Percentiles rank a stretch among this genome's conserved stretches.
phyloP scores from a whole-genome alignment of 2,888 invertebrate genomes.

The Imbricaverruca yamaguchii region DNA sequence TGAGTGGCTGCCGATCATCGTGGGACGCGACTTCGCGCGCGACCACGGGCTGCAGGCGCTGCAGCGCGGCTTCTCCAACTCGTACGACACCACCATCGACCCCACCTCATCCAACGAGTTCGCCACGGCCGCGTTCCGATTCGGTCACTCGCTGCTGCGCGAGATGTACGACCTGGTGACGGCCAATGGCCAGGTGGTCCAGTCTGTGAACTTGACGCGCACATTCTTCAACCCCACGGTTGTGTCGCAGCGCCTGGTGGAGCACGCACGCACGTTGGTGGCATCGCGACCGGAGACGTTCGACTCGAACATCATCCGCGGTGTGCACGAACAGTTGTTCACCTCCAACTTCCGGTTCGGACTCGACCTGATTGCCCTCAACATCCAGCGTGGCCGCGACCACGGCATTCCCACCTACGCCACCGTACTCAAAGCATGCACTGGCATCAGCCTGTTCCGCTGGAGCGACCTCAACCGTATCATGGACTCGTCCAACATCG shows the following conservation, averaged over 20 bases:
- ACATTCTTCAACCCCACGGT: neutral
- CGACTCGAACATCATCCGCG: neutral
- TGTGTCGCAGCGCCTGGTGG: neutral
- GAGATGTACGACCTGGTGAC: slow-evolving; percentile 22
- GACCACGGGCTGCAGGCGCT: neutral
- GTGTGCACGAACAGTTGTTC: neutral
- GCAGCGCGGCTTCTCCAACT: slow-evolving; percentile 22
- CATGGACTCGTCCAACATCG: neutral
- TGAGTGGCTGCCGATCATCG: slow-evolving; percentile 49
- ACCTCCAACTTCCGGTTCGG: slow-evolving; percentile 25
- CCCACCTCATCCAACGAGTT: slow-evolving; percentile 29
- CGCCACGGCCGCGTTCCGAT: slow-evolving; percentile 30
- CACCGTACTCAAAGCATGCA: slow-evolving; percentile 26
- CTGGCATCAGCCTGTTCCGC: neutral
- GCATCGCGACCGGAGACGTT: neutral
- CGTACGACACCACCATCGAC: slow-evolving; percentile 25
- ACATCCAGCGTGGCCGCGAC: slow-evolving; percentile 30
- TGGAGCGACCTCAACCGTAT: neutral
- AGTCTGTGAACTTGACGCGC: neutral
- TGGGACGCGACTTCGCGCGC: slow-evolving; percentile 42
- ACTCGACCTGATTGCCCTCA: slow-evolving; percentile 31
- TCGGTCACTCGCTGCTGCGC: slow-evolving; percentile 31
- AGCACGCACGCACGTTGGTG: neutral
- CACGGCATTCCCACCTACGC: slow-evolving; percentile 30
- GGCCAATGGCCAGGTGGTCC: neutral